phyloP scores from a whole-genome alignment of 2,888 invertebrate genomes.

The Osedax frankpressi region DNA sequence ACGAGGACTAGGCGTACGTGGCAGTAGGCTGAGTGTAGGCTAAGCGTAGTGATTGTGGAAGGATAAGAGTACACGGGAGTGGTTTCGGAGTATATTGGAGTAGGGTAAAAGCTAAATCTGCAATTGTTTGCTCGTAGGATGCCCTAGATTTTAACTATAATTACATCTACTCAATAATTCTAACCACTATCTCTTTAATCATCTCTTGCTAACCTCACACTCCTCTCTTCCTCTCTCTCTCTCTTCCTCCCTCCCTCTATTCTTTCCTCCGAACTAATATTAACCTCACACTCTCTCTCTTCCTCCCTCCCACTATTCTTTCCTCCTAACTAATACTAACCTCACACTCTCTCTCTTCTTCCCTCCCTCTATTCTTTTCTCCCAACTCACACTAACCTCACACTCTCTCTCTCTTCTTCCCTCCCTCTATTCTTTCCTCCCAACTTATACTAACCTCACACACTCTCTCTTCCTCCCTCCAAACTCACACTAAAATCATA shows the following conservation, averaged over 20 bases:
- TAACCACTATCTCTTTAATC: neutral
- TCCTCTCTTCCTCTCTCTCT: slow-evolving; percentile 10
- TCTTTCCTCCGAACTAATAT: neutral
- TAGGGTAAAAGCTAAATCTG: too few species aligned
- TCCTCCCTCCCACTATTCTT: neutral
- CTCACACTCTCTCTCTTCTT: neutral
- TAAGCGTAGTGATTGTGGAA: too few species aligned
- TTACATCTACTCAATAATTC: too few species aligned
- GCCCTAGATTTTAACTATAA: too few species aligned
- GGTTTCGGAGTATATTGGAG: too few species aligned
- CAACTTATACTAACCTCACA: neutral
- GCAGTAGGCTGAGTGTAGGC: too few species aligned
- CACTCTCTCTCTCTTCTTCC: neutral
- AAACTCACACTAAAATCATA: neutral
- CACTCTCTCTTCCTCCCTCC: slow-evolving; percentile 8
- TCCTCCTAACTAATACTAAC: neutral
- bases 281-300: neutral
- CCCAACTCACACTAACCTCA: neutral
- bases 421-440: neutral
- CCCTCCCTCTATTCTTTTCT: neutral
- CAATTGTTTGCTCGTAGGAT: too few species aligned
- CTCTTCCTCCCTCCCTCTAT: neutral
- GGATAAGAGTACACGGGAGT: too few species aligned
- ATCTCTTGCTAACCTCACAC: neutral
- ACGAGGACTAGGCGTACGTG: too few species aligned